These are phyloP conservation scores for Megaptera novaeangliae DNA, from an alignment of 2,113 vertebrate species.

Conservation along the genomic window DNA sequence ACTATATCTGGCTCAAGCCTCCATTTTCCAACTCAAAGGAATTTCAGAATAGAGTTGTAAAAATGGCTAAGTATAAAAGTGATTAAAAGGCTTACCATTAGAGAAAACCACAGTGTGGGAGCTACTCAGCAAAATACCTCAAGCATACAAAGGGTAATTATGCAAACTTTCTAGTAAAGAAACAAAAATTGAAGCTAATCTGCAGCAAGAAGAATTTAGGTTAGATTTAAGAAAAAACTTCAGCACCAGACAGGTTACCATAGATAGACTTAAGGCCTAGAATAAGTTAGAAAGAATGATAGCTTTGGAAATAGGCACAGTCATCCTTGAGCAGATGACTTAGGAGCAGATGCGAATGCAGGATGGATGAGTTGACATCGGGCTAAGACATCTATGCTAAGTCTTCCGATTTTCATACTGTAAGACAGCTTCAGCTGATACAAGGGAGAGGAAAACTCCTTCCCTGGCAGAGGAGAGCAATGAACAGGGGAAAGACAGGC, in stretches of 20 bases:
- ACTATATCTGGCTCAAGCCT: neutral
- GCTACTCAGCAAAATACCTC: neutral
- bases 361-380: neutral
- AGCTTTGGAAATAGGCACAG: neutral
- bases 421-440: neutral
- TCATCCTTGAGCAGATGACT: neutral
- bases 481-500: neutral
- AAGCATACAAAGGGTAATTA: neutral
- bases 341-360: neutral
- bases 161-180: neutral
- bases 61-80: neutral
- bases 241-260: neutral
- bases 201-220: neutral
- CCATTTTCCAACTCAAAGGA: neutral
- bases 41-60: neutral
- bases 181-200: neutral
- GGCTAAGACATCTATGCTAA: neutral
- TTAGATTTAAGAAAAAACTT: neutral
- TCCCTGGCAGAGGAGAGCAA: fast-evolving
- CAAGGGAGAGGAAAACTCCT: neutral
- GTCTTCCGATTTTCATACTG: neutral
- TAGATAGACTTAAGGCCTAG: neutral
- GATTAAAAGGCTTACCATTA: neutral
- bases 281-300: neutral
- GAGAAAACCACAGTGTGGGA: neutral